These are phyloP conservation scores for Ara ararauna DNA, from an alignment of 2,797 vertebrate genomes.

Conservation along the genomic window DNA sequence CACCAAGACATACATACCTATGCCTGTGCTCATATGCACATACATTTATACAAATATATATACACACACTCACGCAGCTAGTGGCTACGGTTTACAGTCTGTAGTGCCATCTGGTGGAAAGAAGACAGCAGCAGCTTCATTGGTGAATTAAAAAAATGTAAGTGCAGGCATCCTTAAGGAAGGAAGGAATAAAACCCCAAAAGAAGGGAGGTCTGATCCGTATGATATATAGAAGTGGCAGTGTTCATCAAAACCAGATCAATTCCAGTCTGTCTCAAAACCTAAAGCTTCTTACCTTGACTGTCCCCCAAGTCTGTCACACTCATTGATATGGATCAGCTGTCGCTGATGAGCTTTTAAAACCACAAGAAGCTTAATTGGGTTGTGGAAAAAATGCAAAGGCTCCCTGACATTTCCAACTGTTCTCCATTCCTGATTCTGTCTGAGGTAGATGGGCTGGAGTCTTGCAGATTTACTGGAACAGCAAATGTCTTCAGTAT, in stretches of 20 bases:
- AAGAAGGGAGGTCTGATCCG: not conserved
- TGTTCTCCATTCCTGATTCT: not conserved
- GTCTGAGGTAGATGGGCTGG: not conserved
- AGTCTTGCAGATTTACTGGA: not conserved
- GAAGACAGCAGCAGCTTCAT: slow-evolving; percentile 35
- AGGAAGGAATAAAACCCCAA: not conserved
- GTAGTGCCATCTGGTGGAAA: slow-evolving; percentile 80
- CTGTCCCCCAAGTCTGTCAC: not conserved
- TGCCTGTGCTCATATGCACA: not conserved
- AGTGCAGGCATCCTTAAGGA: not conserved
- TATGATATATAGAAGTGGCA: not conserved
- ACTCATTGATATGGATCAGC: not conserved
- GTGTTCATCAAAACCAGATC: not conserved
- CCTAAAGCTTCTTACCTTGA: not conserved
- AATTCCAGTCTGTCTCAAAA: not conserved
- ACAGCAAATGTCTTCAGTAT: not conserved
- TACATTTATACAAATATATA: not conserved
- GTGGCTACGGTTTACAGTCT: slow-evolving; percentile 66
- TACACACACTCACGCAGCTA: not conserved
- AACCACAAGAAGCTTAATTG: not conserved
- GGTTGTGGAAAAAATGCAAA: not conserved
- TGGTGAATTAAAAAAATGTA: not conserved
- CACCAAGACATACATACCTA: not conserved
- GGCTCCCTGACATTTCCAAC: not conserved
- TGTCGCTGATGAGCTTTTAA: not conserved